Conservation (phyloP, 1,140 invertebrate genomes). For the Caenorhabditis latens region DNA sequence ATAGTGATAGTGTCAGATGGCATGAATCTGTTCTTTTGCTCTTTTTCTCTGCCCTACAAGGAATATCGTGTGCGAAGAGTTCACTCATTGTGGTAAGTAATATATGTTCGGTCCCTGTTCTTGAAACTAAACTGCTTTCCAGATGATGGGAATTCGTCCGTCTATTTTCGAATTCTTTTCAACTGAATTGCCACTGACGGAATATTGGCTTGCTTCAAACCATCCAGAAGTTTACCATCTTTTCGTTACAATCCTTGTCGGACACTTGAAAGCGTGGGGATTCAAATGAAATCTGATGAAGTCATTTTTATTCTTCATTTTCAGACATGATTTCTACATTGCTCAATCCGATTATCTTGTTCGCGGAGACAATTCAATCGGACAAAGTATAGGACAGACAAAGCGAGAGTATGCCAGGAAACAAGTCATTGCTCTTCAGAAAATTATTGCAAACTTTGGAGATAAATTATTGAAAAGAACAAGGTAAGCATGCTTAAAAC, state of each 20-base stretch:
- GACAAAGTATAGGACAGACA: constrained; percentile 12
- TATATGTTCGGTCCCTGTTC: background rate
- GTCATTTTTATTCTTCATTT: background rate
- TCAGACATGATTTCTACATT: constrained; percentile 30
- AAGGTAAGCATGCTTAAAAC: background rate
- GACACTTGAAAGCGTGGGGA: constrained; percentile 27
- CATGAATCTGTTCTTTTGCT: constrained; percentile 23
- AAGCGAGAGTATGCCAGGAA: constrained; percentile 30
- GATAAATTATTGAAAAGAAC: background rate
- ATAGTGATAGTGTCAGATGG: constrained; percentile 36
- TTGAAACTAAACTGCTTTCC: background rate
- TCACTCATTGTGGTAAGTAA: constrained; percentile 56
- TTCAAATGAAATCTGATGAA: too few species aligned
- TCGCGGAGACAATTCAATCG: background rate
- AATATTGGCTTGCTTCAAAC: constrained; percentile 44
- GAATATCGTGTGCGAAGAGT: constrained; percentile 24
- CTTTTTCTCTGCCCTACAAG: constrained; percentile 21
- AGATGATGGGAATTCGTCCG: constrained; percentile 61
- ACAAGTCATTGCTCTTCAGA: constrained; percentile 21
- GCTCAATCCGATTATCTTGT: constrained; percentile 29
- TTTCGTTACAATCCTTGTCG: background rate
- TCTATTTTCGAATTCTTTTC: constrained; percentile 53
- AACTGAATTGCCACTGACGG: constrained; percentile 27
- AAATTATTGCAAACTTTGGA: background rate
- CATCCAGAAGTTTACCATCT: constrained; percentile 36